phyloP scores from a whole-genome alignment of 2,888 invertebrate genomes.

The Xestia ashworthii region DNA sequence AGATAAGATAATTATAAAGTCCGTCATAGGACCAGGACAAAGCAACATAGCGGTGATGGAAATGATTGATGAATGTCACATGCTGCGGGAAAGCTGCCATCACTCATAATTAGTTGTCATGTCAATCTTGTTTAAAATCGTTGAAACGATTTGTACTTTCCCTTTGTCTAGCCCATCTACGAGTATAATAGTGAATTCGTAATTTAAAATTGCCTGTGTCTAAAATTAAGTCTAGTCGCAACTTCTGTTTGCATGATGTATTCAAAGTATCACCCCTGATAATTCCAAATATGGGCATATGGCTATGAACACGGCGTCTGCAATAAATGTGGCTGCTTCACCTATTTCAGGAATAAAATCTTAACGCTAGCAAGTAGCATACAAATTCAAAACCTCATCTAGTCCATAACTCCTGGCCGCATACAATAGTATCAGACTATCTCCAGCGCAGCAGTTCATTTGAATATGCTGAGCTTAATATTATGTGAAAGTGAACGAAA shows the following conservation, averaged over 20 bases:
- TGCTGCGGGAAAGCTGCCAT: not conserved
- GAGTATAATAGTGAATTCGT: not conserved
- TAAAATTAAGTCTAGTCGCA: not conserved
- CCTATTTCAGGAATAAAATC: constrained; percentile 28
- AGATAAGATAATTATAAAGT: not conserved
- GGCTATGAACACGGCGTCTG: not conserved
- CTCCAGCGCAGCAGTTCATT: constrained; percentile 26
- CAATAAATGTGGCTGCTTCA: constrained; percentile 3
- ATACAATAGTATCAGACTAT: constrained; percentile 47
- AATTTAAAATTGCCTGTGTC: not conserved
- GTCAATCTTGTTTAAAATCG: not conserved
- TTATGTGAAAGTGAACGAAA: constrained; percentile 24
- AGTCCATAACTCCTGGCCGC: constrained; percentile 21
- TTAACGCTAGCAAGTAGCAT: not conserved
- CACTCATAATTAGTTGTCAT: not conserved
- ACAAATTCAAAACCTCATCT: constrained; percentile 16
- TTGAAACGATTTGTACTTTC: not conserved
- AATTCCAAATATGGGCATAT: constrained; percentile 15
- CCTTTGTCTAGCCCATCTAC: not conserved
- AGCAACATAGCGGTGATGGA: not conserved
- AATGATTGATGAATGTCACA: not conserved
- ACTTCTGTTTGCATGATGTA: not conserved
- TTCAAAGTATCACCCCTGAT: not conserved
- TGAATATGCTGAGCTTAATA: constrained; percentile 36
- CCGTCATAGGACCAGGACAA: not conserved